Evolutionary conservation across 2,888 invertebrate genomes (phyloP).

Genomic region (Apeira syringaria): DNA sequence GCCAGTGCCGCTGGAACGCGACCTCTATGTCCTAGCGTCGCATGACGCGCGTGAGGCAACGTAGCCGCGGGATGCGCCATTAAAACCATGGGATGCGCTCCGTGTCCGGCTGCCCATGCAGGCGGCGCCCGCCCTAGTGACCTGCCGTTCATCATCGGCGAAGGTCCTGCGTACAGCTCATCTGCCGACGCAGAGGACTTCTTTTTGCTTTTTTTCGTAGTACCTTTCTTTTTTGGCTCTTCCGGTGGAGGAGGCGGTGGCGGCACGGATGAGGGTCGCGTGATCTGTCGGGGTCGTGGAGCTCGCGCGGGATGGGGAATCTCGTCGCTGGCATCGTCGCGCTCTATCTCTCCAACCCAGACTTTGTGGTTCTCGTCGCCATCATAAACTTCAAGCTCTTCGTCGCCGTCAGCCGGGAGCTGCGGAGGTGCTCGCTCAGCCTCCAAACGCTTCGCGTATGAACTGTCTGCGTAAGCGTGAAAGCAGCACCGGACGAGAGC

Average conservation of each 20-base stretch:
- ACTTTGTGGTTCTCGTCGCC: slow-evolving; percentile 97
- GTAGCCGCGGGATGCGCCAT: slow-evolving; percentile 75
- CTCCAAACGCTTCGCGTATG: slow-evolving; percentile 93
- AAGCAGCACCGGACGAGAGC: slow-evolving; percentile 98
- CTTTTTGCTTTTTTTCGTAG: slow-evolving; percentile 82
- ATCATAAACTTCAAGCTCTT: slow-evolving; percentile 93
- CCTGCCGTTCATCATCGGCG: slow-evolving; percentile 68
- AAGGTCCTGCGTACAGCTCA: slow-evolving; percentile 82
- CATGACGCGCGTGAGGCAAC: slow-evolving; percentile 70
- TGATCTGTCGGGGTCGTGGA: slow-evolving; percentile 91
- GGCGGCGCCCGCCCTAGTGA: slow-evolving; percentile 74
- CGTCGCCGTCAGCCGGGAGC: slow-evolving; percentile 79
- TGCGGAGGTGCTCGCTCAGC: slow-evolving; percentile 80
- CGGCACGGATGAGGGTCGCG: slow-evolving; percentile 91
- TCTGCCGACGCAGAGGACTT: slow-evolving; percentile 83
- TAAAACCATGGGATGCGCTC: slow-evolving; percentile 72
- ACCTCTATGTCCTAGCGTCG: slow-evolving; percentile 82
- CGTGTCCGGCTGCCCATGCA: slow-evolving; percentile 59
- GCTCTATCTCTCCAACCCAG: slow-evolving; percentile 93
- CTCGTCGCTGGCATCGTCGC: slow-evolving; percentile 89
- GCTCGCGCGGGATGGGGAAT: slow-evolving; percentile 84
- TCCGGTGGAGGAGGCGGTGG: slow-evolving; percentile 91
- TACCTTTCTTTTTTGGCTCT: slow-evolving; percentile 85
- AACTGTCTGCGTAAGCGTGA: slow-evolving; percentile 98
- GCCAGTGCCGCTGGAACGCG: slow-evolving; percentile 84